These are phyloP conservation scores for Datnioides undecimradiatus DNA, from an alignment of 2,113 vertebrate genomes.

Conservation along the genomic window DNA sequence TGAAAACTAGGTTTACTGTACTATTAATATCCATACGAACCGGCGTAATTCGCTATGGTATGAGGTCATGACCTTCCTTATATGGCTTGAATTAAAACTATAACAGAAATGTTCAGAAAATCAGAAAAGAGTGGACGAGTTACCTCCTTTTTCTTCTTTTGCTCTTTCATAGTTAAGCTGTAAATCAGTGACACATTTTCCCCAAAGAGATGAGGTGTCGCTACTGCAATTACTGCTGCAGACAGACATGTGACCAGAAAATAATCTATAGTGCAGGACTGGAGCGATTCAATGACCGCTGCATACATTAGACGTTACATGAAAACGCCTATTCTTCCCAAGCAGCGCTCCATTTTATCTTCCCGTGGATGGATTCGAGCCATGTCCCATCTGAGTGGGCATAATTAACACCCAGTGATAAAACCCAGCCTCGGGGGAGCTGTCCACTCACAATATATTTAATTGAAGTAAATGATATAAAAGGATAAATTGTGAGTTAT, in stretches of 20 bases:
- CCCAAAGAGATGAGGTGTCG: neutral
- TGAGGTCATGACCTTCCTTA: constrained; percentile 16
- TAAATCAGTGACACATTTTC: constrained; percentile 15
- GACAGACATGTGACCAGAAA: constrained; percentile 9
- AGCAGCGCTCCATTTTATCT: constrained; percentile 38
- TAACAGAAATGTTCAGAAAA: neutral
- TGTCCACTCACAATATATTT: constrained; percentile 81
- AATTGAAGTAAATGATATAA: constrained; percentile 81
- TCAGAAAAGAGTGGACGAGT: too few relatives aligned
- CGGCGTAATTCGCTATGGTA: neutral
- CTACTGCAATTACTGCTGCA: constrained; percentile 5
- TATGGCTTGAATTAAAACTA: neutral
- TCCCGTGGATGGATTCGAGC: constrained; percentile 30
- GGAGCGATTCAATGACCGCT: neutral
- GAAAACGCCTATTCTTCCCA: constrained; percentile 22
- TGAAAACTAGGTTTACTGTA: constrained; percentile 27
- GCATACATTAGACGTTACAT: neutral
- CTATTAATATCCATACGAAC: constrained; percentile 49
- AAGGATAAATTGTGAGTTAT: constrained; percentile 75
- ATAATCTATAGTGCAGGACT: neutral
- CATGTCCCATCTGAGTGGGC: constrained; percentile 67
- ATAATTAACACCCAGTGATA: constrained; percentile 79
- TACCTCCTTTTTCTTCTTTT: neutral
- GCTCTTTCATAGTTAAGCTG: neutral
- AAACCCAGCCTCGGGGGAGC: constrained; percentile 72